Base-by-base conservation (phyloP, 2,113 vertebrate species). In the Eretmochelys imbricata region DNA sequence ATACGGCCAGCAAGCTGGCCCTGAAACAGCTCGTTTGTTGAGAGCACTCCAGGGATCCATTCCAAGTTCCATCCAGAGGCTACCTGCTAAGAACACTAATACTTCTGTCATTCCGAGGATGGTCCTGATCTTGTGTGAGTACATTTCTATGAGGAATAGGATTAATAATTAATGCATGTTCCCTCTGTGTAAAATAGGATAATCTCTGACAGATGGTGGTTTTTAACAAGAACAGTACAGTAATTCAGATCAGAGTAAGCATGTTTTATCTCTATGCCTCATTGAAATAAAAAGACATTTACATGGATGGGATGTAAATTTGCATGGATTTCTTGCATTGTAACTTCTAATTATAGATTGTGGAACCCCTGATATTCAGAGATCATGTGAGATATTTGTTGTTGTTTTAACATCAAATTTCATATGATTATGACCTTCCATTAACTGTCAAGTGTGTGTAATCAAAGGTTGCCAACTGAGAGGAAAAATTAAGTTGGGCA, bases 141-240 rank as follows among this genome's bases (percentile, higher is more conserved):
- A 93, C 54, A 79, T 95, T 97, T 95, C 88, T 93, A 87, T 82
- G 84, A 97, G 86, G 86, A 98, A 87, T 79, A 97, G 78, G 92
- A 97, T 98, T 97, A 97, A 96, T 97, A 96, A 97, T 98, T 97
- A 98, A 98, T 96, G 96, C 93, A 84, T 97, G 84, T 95, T 97
- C 95, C 87, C 89, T 97, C 89, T 91, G 86, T 97, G 93, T 98
- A 98, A 97, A 98, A 96, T 93, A 98, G 96, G 93, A 96, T 97
- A 96, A 98, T 98, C 93, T 98, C 97, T 97, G 94, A 97, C 97
- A 98, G 98, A 97, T 98, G 97, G 95, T 97, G 62, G 87, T 93
- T 98, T 98, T 97, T 98, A 97, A 97, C 96, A 97, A 97, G 98
- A 96, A 91, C 86, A 90, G 80, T 96, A 90, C 90, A 96, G 90